Evolutionary conservation across 2,888 invertebrate species (phyloP).

Genomic region (Drosophila pseudotakahashii): DNA sequence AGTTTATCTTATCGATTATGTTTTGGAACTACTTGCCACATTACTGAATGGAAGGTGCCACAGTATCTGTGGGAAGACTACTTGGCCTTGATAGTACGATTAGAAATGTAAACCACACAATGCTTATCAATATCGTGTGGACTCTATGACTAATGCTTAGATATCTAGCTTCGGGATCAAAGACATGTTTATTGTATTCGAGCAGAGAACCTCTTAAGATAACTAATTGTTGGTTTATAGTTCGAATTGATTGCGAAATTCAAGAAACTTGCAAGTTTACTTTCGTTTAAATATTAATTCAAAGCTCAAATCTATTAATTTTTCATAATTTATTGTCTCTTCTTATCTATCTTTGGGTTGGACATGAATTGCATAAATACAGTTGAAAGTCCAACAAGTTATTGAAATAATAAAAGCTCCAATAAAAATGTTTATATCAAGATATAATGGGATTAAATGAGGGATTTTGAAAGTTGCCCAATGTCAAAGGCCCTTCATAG

Average conservation of each 20-base stretch:
- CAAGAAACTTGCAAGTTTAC: background rate
- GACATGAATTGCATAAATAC: too few species aligned
- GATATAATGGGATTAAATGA: too few species aligned
- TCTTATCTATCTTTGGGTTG: too few species aligned
- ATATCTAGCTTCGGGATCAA: slow-evolving; percentile 16
- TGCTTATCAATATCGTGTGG: slow-evolving; percentile 5
- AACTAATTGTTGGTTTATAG: background rate
- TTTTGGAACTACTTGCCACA: background rate
- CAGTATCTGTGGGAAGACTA: background rate
- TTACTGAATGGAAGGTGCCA: slow-evolving; percentile 9
- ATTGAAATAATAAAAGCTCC: too few species aligned
- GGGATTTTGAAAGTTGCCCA: too few species aligned
- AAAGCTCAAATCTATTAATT: too few species aligned
- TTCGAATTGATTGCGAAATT: background rate
- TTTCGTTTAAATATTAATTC: too few species aligned
- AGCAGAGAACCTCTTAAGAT: slow-evolving; percentile 2
- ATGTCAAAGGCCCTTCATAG: too few species aligned
- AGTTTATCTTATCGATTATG: slow-evolving; percentile 61
- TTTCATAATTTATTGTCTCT: too few species aligned
- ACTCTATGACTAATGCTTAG: slow-evolving; percentile 18
- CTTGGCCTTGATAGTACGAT: slow-evolving; percentile 28
- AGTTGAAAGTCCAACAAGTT: too few species aligned
- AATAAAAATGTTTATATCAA: too few species aligned
- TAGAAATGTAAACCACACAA: slow-evolving; percentile 31
- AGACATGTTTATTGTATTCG: background rate